Conservation (phyloP, 2,888 invertebrate genomes). For the Patella ulyssiponensis region DNA sequence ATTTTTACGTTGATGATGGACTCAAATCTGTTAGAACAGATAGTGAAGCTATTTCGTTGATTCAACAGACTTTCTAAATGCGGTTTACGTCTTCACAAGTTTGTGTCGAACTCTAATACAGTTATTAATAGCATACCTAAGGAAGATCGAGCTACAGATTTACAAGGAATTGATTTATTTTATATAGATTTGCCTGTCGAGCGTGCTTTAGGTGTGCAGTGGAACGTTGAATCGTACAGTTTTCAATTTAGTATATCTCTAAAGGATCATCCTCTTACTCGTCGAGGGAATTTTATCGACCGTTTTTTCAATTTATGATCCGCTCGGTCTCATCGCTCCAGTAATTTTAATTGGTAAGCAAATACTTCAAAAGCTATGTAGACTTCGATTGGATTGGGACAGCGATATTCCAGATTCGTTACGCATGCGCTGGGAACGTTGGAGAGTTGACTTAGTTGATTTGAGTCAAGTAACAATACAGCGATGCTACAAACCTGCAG, state of each 20-base stretch:
- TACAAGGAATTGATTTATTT: conserved; percentile 1
- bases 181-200: conserved; percentile 10
- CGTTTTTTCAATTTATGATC: neutral
- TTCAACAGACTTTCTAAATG: neutral
- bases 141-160: conserved; percentile 1
- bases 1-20: too few species aligned
- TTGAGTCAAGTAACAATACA: too few species aligned
- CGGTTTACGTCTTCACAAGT: neutral
- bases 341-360: neutral
- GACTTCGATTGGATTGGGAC: conserved; percentile 9
- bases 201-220: conserved; percentile 10
- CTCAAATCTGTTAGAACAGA: neutral
- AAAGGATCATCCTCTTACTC: neutral
- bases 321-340: conserved; percentile 14
- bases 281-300: conserved; percentile 16
- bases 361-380: conserved; percentile 3
- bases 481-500: conserved; percentile 9
- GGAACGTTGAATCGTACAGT: neutral
- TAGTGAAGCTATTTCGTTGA: neutral
- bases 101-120: neutral
- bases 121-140: neutral
- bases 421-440: neutral
- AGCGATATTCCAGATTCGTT: neutral
- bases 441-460: neutral
- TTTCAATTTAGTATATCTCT: neutral